Evolutionary conservation across 2,797 vertebrate genomes (phyloP).

Genomic region (Sebastes melanostomus): DNA sequence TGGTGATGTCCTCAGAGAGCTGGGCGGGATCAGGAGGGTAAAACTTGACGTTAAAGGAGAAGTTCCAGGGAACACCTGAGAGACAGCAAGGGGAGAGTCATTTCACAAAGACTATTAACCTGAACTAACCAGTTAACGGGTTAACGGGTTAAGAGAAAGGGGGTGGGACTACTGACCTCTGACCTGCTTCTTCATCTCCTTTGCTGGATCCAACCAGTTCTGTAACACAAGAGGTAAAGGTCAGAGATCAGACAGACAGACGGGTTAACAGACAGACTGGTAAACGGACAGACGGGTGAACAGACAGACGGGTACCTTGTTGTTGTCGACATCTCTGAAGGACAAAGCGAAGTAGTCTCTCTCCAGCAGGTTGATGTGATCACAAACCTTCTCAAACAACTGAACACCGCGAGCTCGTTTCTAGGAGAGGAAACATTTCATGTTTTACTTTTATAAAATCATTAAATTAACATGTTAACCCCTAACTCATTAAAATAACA

Average conservation of each 20-base stretch:
- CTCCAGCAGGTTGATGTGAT: slow-evolving; percentile 94
- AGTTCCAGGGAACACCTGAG: slow-evolving; percentile 93
- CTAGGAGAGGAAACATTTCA: slow-evolving; percentile 59
- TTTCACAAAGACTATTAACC: background rate
- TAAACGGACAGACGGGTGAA: background rate
- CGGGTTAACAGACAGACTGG: background rate
- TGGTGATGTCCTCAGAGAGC: slow-evolving; percentile 96
- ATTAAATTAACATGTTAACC: no score
- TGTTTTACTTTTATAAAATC: background rate
- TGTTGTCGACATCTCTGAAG: slow-evolving; percentile 92
- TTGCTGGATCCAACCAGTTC: slow-evolving; percentile 97
- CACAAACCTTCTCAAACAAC: slow-evolving; percentile 93
- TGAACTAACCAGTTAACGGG: background rate
- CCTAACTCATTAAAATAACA: no score
- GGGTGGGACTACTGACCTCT: slow-evolving; percentile 86
- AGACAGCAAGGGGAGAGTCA: background rate
- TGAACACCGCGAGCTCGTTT: slow-evolving; percentile 90
- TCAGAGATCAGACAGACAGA: background rate
- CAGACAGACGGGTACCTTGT: slow-evolving; percentile 82
- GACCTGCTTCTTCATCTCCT: slow-evolving; percentile 98
- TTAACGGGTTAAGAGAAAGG: background rate
- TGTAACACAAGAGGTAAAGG: slow-evolving; percentile 49
- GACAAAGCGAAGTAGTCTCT: slow-evolving; percentile 94
- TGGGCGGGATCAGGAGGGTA: slow-evolving; percentile 95
- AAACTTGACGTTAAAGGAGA: slow-evolving; percentile 97